Percentiles rank a stretch among this genome's conserved stretches.
phyloP scores from a whole-genome alignment of 1,140 invertebrate genomes.

The Dendrolimus punctatus region DNA sequence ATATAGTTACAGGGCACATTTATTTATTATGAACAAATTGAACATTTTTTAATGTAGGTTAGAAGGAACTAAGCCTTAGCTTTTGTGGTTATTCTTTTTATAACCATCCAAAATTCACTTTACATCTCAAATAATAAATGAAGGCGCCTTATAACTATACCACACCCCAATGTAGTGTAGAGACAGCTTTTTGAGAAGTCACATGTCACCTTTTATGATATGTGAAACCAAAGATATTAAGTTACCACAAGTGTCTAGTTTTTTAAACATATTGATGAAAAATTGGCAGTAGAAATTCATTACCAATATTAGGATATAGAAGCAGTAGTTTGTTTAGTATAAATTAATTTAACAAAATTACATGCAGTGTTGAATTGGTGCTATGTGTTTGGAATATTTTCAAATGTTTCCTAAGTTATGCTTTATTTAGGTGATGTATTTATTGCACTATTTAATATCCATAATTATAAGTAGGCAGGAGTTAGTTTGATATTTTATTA shows the following conservation, averaged over 20 bases:
- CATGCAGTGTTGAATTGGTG: conserved; percentile 32
- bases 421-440: background rate
- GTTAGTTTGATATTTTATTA: background rate
- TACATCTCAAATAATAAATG: too few species aligned
- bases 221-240: conserved; percentile 39
- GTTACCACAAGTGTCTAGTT: conserved; percentile 11
- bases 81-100: too few species aligned
- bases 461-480: too few species aligned
- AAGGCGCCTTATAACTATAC: too few species aligned
- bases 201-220: conserved; percentile 43
- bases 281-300: conserved; percentile 8
- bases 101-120: too few species aligned
- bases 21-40: conserved; percentile 19
- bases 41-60: too few species aligned
- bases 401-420: background rate
- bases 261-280: conserved; percentile 5
- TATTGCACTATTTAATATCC: background rate
- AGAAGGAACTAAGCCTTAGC: too few species aligned
- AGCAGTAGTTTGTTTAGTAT: conserved; percentile 17
- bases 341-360: conserved; percentile 12
- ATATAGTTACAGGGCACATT: conserved; percentile 13
- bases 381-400: conserved; percentile 30
- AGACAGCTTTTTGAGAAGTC: conserved; percentile 42
- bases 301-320: conserved; percentile 13
- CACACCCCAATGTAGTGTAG: conserved; percentile 17